These are phyloP conservation scores for Andrena trimmerana DNA, from an alignment of 2,888 invertebrate genomes.

Conservation along the genomic window DNA sequence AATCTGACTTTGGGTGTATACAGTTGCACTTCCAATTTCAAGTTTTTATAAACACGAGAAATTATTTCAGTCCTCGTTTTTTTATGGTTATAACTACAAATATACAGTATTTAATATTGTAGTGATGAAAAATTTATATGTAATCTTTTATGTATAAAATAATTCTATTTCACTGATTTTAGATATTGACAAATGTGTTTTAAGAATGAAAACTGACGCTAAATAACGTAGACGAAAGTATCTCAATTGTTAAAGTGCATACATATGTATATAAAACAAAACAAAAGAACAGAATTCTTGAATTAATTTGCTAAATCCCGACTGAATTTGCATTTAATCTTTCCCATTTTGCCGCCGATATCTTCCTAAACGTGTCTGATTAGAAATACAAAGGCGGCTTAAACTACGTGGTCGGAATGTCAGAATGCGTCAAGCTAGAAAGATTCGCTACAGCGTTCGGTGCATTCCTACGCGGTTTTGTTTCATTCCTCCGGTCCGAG, in stretches of 20 bases:
- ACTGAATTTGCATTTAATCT: too few relatives aligned
- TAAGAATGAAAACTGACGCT: background rate
- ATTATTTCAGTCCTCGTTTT: background rate
- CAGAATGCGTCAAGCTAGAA: background rate
- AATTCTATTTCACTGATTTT: background rate
- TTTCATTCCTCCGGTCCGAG: background rate
- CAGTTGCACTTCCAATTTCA: slow-evolving; percentile 1
- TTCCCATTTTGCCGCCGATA: too few relatives aligned
- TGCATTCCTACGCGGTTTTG: background rate
- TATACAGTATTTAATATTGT: background rate
- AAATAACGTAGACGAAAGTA: too few relatives aligned
- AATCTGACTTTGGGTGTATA: background rate
- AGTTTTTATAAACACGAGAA: background rate
- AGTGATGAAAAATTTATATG: background rate
- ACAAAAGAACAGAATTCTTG: too few relatives aligned
- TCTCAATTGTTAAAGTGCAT: too few relatives aligned
- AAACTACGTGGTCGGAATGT: too few relatives aligned
- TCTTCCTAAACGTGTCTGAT: too few relatives aligned
- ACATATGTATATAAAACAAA: too few relatives aligned
- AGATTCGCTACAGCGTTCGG: background rate
- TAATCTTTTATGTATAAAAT: background rate
- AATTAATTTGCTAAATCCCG: too few relatives aligned
- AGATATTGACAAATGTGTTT: background rate
- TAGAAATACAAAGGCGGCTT: too few relatives aligned
- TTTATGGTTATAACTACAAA: background rate